These are phyloP conservation scores for Apodemus agrarius DNA, from an alignment of 2,797 vertebrate genomes.

Conservation along the genomic window DNA sequence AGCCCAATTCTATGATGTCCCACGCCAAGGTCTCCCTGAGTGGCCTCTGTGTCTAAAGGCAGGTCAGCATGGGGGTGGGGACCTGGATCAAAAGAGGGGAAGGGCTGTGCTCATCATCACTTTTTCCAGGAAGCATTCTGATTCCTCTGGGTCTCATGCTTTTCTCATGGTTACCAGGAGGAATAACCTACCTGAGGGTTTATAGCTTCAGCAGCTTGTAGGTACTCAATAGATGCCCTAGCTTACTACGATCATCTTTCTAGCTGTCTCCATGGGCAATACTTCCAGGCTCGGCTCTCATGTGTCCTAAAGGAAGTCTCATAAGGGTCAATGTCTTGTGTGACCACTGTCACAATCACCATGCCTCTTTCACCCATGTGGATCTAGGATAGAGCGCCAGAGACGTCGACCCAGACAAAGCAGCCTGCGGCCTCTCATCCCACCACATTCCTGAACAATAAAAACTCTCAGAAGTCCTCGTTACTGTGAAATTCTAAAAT, in stretches of 20 bases:
- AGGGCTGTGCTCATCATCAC: not conserved
- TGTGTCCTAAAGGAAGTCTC: not conserved
- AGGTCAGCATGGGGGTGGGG: not conserved
- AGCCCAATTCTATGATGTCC: not conserved
- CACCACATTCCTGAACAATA: conserved; percentile 54
- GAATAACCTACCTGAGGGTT: not conserved
- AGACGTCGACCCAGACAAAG: not conserved
- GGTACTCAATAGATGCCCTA: not conserved
- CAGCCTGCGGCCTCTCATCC: not conserved
- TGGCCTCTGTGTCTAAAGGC: not conserved
- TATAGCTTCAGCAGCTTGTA: not conserved
- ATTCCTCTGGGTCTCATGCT: not conserved
- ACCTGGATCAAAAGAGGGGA: not conserved
- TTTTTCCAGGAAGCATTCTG: too few relatives aligned
- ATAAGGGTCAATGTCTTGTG: fast-evolving
- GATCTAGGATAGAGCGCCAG: not conserved
- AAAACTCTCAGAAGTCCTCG: conserved; percentile 72
- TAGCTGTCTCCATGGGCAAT: not conserved
- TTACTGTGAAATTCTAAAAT: conserved; percentile 91
- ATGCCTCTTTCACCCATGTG: not conserved
- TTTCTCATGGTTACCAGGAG: not conserved
- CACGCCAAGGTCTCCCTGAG: not conserved
- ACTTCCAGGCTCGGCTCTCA: not conserved
- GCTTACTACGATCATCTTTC: not conserved
- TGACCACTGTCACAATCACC: not conserved